Percentiles rank a stretch among this genome's conserved stretches.
These are phyloP conservation scores for Leptodactylus fallax DNA, from an alignment of 2,797 vertebrate genomes.

Conservation along the genomic window DNA sequence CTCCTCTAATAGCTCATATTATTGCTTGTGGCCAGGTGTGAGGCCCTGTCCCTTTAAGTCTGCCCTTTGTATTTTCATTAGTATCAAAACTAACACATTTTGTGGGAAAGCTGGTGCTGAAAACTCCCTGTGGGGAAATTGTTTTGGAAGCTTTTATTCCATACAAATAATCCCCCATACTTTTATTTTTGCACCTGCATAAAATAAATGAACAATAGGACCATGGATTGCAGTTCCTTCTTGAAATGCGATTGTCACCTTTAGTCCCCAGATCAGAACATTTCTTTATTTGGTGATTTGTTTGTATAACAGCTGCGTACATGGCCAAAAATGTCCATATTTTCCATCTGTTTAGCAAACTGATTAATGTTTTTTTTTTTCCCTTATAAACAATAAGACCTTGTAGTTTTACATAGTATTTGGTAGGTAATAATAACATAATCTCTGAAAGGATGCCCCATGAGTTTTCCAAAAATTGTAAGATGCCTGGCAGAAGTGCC, in stretches of 20 bases:
- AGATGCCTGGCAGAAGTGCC: too few species aligned
- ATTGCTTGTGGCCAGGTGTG: conserved; percentile 47
- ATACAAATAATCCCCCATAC: conserved; percentile 32
- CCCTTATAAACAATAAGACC: background rate
- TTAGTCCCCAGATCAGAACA: conserved; percentile 27
- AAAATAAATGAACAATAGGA: conserved; percentile 54
- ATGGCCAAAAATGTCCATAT: conserved; percentile 48
- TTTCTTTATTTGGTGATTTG: conserved; percentile 55
- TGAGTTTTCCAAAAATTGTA: too few species aligned
- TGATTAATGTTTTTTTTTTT: background rate
- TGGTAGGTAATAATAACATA: background rate
- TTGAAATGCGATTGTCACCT: conserved; percentile 56
- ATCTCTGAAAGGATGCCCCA: background rate
- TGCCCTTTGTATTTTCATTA: conserved; percentile 53
- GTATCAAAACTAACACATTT: conserved; percentile 41
- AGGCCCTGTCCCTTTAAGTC: conserved; percentile 19
- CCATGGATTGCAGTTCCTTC: conserved; percentile 40
- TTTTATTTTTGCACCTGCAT: conserved; percentile 33
- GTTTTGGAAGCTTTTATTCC: conserved; percentile 31
- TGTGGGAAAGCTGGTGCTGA: conserved; percentile 42
- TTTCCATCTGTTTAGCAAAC: conserved; percentile 23
- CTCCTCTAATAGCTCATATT: conserved; percentile 15
- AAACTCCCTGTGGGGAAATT: conserved; percentile 45
- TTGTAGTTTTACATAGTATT: background rate
- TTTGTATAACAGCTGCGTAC: conserved; percentile 75